Conservation (phyloP, 2,113 vertebrate genomes). For the Tragelaphus scriptus region DNA sequence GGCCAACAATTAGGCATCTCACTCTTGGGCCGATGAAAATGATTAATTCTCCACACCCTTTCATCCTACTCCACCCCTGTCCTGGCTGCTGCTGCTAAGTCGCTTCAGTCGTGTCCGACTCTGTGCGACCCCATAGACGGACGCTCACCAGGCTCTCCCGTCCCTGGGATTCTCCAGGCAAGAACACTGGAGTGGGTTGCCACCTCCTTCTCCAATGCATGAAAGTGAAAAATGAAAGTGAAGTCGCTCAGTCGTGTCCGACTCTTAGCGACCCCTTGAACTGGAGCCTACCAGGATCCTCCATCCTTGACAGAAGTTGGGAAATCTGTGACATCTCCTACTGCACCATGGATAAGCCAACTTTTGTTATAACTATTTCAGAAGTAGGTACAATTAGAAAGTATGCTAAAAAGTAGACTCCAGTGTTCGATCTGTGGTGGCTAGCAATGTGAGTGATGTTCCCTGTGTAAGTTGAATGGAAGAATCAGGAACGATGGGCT, state of each 20-base stretch:
- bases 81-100: too few relatives aligned
- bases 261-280: too few relatives aligned
- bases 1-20: conserved; percentile 50
- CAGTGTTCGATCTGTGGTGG: not conserved
- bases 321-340: not conserved
- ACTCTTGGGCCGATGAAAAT: conserved; percentile 44
- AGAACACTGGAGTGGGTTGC: too few relatives aligned
- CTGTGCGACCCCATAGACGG: too few relatives aligned
- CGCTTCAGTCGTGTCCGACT: too few relatives aligned
- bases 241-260: too few relatives aligned
- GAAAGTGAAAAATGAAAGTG: too few relatives aligned
- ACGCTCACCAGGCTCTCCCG: too few relatives aligned
- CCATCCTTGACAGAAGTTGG: not conserved
- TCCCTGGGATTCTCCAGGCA: too few relatives aligned
- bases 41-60: not conserved
- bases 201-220: too few relatives aligned
- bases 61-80: fast-evolving
- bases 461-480: fast-evolving
- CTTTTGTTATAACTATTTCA: not conserved
- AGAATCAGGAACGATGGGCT: not conserved
- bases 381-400: not conserved
- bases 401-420: not conserved
- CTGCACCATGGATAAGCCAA: not conserved
- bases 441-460: not conserved
- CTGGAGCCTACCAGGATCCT: too few relatives aligned